Evolutionary conservation across 1,140 invertebrate genomes (phyloP).

Genomic region (Drosophila carrolli): DNA sequence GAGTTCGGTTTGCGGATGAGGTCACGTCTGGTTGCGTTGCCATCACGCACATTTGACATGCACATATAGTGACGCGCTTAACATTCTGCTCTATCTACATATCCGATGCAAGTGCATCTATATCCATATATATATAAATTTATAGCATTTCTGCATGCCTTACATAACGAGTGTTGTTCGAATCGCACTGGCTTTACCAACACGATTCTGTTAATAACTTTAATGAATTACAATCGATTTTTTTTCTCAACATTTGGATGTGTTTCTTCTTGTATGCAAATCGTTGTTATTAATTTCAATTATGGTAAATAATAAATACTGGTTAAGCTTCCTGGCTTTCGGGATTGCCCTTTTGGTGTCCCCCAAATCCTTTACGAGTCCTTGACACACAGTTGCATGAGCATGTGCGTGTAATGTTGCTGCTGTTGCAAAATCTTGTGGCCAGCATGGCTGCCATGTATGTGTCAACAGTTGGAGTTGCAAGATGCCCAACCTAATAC

Average conservation of each 20-base stretch:
- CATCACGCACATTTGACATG: slow-evolving; percentile 54
- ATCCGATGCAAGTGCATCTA: slow-evolving; percentile 12
- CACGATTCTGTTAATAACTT: slow-evolving; percentile 18
- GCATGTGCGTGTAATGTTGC: slow-evolving; percentile 4
- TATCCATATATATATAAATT: not conserved
- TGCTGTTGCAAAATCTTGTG: slow-evolving; percentile 27
- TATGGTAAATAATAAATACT: slow-evolving; percentile 9
- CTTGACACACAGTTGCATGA: slow-evolving; percentile 10
- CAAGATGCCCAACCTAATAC: slow-evolving; percentile 3
- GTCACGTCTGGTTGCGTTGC: slow-evolving; percentile 46
- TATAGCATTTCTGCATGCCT: slow-evolving; percentile 9
- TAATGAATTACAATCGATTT: slow-evolving; percentile 45
- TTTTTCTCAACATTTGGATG: slow-evolving; percentile 1
- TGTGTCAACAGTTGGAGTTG: slow-evolving; percentile 19
- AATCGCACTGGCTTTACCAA: slow-evolving; percentile 5
- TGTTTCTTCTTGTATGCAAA: slow-evolving; percentile 12
- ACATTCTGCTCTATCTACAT: slow-evolving; percentile 8
- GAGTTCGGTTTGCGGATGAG: slow-evolving; percentile 30
- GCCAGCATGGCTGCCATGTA: slow-evolving; percentile 22
- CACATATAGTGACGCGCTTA: slow-evolving; percentile 24
- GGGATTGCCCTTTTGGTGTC: slow-evolving; percentile 5
- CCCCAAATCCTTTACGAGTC: not conserved
- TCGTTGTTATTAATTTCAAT: slow-evolving; percentile 19
- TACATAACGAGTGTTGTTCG: slow-evolving; percentile 32
- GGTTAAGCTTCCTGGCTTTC: slow-evolving; percentile 4